Percentiles rank a stretch among this genome's conserved stretches.
phyloP scores from a whole-genome alignment of 2,888 invertebrate genomes.

The Uloborus plumipes region DNA sequence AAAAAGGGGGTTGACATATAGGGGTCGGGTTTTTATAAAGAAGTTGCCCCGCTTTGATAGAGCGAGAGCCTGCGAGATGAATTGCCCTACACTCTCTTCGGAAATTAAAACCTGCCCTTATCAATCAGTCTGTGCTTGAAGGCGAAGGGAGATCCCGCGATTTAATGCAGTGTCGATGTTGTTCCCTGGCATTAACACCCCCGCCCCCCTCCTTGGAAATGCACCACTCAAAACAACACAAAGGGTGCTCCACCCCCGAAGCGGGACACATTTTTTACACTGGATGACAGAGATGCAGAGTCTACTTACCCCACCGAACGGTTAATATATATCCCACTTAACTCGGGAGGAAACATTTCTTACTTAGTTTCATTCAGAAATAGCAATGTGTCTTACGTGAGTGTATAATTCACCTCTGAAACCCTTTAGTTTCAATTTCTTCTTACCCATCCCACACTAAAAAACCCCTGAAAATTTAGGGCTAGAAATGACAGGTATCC shows the following conservation, averaged over 20 bases:
- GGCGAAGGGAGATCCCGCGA: constrained; percentile 43
- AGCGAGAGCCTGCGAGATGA: constrained; percentile 43
- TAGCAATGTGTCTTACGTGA: too few species aligned
- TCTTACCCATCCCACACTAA: too few species aligned
- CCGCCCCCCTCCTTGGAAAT: constrained; percentile 5
- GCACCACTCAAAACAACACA: constrained; percentile 23
- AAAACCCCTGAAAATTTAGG: too few species aligned
- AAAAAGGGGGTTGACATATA: constrained; percentile 31
- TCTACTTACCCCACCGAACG: too few species aligned
- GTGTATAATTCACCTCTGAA: too few species aligned
- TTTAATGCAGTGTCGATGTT: constrained; percentile 57
- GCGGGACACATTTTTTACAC: too few species aligned
- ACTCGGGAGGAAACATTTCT: too few species aligned
- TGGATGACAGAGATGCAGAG: too few species aligned
- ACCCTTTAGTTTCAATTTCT: too few species aligned
- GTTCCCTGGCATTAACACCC: constrained; percentile 24
- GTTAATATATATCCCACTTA: too few species aligned
- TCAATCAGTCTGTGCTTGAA: constrained; percentile 58
- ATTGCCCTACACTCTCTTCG: constrained; percentile 54
- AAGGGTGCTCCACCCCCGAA: constrained; percentile 8
- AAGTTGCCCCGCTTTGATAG: constrained; percentile 44
- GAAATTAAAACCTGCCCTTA: constrained; percentile 64
- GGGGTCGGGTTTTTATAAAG: constrained; percentile 26
- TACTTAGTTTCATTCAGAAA: too few species aligned
- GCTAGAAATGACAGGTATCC: too few species aligned